Conservation (phyloP, 1,140 invertebrate genomes). For the Eriocheir sinensis region DNA sequence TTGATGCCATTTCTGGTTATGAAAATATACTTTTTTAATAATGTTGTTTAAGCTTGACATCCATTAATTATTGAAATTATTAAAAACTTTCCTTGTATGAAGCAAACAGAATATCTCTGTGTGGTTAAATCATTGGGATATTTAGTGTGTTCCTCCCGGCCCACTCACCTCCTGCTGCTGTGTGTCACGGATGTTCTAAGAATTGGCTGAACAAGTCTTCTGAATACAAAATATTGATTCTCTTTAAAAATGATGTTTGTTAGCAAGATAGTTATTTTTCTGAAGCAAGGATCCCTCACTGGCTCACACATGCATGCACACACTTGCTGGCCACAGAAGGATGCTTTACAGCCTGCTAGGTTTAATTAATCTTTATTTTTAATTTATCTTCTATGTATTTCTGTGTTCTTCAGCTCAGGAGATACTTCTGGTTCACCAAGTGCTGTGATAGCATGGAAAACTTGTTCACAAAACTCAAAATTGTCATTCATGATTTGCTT, state of each 20-base stretch:
- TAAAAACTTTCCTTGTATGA: constrained; percentile 14
- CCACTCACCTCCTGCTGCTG: not conserved
- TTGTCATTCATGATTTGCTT: too few relatives aligned
- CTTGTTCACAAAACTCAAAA: too few relatives aligned
- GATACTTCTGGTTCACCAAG: too few relatives aligned
- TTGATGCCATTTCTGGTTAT: constrained; percentile 40
- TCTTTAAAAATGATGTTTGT: not conserved
- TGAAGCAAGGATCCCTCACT: not conserved
- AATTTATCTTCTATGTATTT: too few relatives aligned
- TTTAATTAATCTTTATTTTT: too few relatives aligned
- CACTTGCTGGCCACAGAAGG: not conserved
- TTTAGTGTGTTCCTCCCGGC: not conserved
- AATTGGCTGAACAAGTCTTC: not conserved
- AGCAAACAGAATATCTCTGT: constrained; percentile 7
- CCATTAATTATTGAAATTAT: not conserved
- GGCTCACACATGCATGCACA: not conserved
- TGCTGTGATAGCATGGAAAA: too few relatives aligned
- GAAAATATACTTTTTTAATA: constrained; percentile 56
- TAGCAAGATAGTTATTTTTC: not conserved
- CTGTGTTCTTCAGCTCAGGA: too few relatives aligned
- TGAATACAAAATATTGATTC: constrained; percentile 28
- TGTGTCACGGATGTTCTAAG: not conserved
- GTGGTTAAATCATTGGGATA: not conserved
- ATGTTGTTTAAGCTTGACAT: constrained; percentile 50
- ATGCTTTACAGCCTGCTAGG: not conserved